These are phyloP conservation scores for Andrena camellia DNA, from an alignment of 2,888 invertebrate species.

Conservation along the genomic window DNA sequence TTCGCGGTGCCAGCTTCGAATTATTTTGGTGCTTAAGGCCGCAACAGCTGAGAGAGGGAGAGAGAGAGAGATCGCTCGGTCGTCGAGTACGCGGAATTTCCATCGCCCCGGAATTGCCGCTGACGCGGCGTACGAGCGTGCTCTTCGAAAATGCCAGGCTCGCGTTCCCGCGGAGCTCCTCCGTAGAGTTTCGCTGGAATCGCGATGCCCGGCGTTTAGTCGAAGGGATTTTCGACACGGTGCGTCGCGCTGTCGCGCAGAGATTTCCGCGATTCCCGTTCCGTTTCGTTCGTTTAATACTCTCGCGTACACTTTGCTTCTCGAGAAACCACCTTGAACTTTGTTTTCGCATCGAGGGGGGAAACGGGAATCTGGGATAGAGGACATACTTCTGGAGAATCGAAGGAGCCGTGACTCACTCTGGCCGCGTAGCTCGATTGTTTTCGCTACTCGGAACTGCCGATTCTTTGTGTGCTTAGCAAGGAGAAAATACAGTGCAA, in stretches of 20 bases:
- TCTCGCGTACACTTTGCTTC: too few species aligned
- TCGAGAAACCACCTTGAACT: too few species aligned
- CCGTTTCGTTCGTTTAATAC: too few species aligned
- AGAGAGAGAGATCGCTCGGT: constrained; percentile 27
- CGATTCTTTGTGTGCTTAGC: not conserved
- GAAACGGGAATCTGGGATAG: too few species aligned
- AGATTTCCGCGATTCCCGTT: too few species aligned
- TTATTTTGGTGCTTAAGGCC: constrained; percentile 70
- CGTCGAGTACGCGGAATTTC: constrained; percentile 47
- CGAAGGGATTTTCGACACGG: not conserved
- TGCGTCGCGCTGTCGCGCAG: not conserved
- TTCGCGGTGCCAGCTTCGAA: constrained; percentile 62
- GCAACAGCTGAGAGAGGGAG: constrained; percentile 53
- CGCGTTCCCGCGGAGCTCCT: not conserved
- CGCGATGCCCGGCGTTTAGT: not conserved
- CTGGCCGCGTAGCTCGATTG: too few species aligned
- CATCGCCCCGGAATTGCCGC: constrained; percentile 12
- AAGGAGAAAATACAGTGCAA: constrained; percentile 13
- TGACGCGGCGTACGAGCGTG: not conserved
- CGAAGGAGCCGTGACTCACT: too few species aligned
- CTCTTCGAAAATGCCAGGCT: not conserved
- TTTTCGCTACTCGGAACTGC: too few species aligned
- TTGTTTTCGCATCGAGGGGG: too few species aligned
- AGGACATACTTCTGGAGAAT: too few species aligned
- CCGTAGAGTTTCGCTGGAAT: not conserved